These are phyloP conservation scores for Lycia hirtaria DNA, from an alignment of 2,888 invertebrate species.

Conservation along the genomic window DNA sequence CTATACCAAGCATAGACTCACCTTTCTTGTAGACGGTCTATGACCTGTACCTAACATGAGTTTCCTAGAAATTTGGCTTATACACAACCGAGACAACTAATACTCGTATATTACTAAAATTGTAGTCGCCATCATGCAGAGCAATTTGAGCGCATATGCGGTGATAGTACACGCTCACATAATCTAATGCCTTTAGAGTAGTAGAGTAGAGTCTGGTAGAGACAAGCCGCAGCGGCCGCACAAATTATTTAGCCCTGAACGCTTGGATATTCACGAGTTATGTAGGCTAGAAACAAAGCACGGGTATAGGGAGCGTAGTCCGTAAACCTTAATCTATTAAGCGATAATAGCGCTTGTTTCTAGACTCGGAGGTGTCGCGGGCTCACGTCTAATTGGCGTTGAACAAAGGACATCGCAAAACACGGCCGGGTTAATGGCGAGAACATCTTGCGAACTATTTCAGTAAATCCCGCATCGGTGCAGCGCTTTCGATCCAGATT, in stretches of 20 bases:
- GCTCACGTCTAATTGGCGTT: constrained; percentile 65
- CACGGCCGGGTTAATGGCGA: constrained; percentile 59
- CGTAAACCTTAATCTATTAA: constrained; percentile 72
- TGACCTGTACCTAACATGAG: neutral
- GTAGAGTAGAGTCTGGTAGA: too few species aligned
- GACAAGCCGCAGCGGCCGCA: constrained; percentile 48
- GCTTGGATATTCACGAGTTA: constrained; percentile 46
- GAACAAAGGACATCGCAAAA: constrained; percentile 71
- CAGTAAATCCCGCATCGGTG: constrained; percentile 40
- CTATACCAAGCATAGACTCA: neutral
- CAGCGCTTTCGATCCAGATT: constrained; percentile 47
- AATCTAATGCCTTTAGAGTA: constrained; percentile 45
- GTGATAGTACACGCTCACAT: constrained; percentile 34
- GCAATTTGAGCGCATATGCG: constrained; percentile 33
- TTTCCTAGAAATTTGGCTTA: constrained; percentile 10
- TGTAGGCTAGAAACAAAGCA: constrained; percentile 59
- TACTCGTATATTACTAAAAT: constrained; percentile 39
- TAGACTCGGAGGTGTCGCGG: constrained; percentile 37
- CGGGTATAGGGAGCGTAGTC: constrained; percentile 40
- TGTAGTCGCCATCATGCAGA: constrained; percentile 40
- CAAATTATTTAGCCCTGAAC: constrained; percentile 57
- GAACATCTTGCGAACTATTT: constrained; percentile 56
- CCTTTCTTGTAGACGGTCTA: neutral
- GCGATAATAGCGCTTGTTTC: constrained; percentile 59
- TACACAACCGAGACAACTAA: constrained; percentile 23